phyloP scores from a whole-genome alignment of 2,797 vertebrate species.

The Neoniphon sammara region DNA sequence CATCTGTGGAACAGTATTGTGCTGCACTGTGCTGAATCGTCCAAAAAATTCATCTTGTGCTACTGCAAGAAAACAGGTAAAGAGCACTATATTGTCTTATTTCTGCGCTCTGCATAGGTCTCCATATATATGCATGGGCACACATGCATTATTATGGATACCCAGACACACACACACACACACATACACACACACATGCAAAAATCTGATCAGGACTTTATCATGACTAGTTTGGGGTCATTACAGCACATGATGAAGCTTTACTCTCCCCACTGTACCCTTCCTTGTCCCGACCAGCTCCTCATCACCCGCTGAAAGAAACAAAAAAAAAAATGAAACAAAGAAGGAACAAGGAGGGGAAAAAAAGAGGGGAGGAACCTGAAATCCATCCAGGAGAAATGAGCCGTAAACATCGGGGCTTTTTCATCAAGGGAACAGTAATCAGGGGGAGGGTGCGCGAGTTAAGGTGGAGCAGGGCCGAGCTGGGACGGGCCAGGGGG shows the following conservation, averaged over 20 bases:
- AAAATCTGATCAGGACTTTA: too few species aligned
- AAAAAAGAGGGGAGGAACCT: constrained; percentile 50
- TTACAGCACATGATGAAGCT: constrained; percentile 39
- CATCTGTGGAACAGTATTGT: too few species aligned
- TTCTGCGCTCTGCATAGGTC: too few species aligned
- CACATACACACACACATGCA: constrained; percentile 19
- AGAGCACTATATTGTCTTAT: too few species aligned
- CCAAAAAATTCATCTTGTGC: too few species aligned
- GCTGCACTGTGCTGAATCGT: too few species aligned
- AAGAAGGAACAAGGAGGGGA: constrained; percentile 23
- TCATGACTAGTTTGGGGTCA: constrained; percentile 36
- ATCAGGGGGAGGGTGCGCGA: constrained; percentile 42
- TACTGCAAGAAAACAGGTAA: too few species aligned
- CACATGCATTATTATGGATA: too few species aligned
- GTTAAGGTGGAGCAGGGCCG: not conserved
- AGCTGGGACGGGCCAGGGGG: constrained; percentile 23
- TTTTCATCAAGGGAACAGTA: constrained; percentile 65
- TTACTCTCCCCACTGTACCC: constrained; percentile 2
- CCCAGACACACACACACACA: not conserved
- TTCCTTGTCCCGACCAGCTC: not conserved
- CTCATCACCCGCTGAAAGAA: constrained; percentile 49
- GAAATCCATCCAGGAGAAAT: constrained; percentile 78
- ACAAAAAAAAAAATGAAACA: constrained; percentile 21
- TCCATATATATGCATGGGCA: not conserved
- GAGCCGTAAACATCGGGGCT: constrained; percentile 72